Evolutionary conservation across 2,888 invertebrate species (phyloP).

Genomic region (Timema podura): DNA sequence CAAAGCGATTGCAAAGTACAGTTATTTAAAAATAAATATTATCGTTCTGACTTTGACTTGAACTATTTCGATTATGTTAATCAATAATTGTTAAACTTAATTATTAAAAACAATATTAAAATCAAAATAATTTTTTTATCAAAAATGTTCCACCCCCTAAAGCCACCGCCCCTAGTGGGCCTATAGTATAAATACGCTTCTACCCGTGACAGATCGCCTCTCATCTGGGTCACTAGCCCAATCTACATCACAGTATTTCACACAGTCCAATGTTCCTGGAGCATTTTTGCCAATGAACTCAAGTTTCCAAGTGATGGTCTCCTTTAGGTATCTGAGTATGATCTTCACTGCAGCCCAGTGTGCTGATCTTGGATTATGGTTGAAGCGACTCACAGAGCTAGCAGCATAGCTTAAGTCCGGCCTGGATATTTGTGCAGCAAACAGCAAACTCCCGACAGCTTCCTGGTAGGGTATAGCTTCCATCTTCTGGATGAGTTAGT

Average conservation of each 20-base stretch:
- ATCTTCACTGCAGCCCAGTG: slow-evolving; percentile 5
- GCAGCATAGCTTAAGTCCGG: not conserved
- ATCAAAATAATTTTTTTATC: too few species aligned
- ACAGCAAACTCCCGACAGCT: not conserved
- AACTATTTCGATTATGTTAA: too few species aligned
- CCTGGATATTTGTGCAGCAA: not conserved
- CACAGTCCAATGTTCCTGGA: too few species aligned
- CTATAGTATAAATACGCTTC: too few species aligned
- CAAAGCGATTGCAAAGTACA: too few species aligned
- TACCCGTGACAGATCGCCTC: not conserved
- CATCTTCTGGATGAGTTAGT: not conserved
- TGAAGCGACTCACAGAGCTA: not conserved
- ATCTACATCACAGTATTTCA: not conserved
- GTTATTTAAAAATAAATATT: too few species aligned
- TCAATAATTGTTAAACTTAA: too few species aligned
- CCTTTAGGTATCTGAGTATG: not conserved
- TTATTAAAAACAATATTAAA: too few species aligned
- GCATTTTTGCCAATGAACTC: not conserved
- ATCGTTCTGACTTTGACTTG: too few species aligned
- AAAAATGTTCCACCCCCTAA: too few species aligned
- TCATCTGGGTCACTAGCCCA: slow-evolving; percentile 6
- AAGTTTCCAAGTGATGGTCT: not conserved
- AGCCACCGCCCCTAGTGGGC: too few species aligned
- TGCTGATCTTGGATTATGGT: not conserved
- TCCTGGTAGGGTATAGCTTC: not conserved